A percentile compares a stretch with the other conserved stretches of the same genome.
These are phyloP conservation scores for Actias luna DNA, from an alignment of 2,888 invertebrate genomes.

Conservation along the genomic window DNA sequence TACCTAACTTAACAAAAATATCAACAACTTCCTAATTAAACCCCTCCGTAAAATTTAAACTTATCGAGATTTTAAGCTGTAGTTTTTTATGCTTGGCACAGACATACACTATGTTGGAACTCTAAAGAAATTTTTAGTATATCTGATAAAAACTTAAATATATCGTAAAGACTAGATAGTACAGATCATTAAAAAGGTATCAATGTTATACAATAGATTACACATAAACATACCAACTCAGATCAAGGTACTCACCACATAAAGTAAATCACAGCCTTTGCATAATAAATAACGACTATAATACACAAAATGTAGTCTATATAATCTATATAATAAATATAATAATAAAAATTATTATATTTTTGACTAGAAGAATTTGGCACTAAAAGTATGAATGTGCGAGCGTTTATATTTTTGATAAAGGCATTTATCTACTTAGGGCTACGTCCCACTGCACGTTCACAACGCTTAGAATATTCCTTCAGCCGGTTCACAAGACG, in stretches of 20 bases:
- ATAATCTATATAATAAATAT: slow-evolving; percentile 22
- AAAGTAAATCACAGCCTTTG: slow-evolving; percentile 78
- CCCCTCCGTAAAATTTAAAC: no score
- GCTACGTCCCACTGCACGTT: no score
- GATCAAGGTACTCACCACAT: slow-evolving; percentile 64
- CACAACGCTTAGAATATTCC: no score
- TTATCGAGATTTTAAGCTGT: no score
- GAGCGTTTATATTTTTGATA: no score
- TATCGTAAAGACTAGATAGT: background rate
- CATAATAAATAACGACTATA: slow-evolving; percentile 56
- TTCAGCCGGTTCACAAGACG: no score
- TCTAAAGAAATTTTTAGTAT: background rate
- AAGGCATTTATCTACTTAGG: no score
- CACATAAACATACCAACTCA: slow-evolving; percentile 40
- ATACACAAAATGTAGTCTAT: slow-evolving; percentile 12
- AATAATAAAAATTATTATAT: slow-evolving; percentile 32
- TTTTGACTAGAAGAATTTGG: slow-evolving; percentile 53
- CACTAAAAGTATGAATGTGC: no score
- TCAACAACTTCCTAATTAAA: no score
- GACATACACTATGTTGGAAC: background rate
- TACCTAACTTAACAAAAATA: no score
- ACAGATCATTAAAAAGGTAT: background rate
- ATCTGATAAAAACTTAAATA: background rate
- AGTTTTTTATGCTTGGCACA: background rate
- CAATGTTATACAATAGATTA: background rate